Conservation (phyloP, 2,113 vertebrate genomes). For the Chelonoidis abingdonii region DNA sequence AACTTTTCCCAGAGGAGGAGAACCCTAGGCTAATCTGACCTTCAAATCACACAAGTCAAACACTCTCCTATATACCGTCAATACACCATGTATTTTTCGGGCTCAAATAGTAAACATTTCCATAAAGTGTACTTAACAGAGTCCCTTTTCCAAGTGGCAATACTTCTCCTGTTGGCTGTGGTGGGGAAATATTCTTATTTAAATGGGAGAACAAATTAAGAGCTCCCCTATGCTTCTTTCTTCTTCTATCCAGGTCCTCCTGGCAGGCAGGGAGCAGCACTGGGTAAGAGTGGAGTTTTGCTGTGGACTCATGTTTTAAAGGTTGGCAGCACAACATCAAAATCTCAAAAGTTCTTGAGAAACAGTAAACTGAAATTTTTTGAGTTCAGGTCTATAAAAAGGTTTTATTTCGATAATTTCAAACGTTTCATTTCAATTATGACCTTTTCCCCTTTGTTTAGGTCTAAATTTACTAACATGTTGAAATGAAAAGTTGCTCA, state of each 20-base stretch:
- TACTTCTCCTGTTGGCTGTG: neutral
- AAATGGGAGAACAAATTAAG: neutral
- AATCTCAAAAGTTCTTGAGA: neutral
- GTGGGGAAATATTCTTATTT: neutral
- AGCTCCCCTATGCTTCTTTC: neutral
- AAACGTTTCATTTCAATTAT: neutral
- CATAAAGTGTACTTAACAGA: neutral
- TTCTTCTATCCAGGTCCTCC: neutral
- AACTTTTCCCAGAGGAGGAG: neutral
- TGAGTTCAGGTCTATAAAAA: neutral
- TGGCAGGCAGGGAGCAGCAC: neutral
- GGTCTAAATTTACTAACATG: neutral
- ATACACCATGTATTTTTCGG: neutral
- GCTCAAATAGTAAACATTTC: neutral
- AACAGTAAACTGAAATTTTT: neutral
- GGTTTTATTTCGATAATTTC: neutral
- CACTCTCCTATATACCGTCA: neutral
- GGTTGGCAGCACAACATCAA: neutral
- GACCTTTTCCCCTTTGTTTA: neutral
- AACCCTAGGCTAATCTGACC: neutral
- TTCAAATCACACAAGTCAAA: neutral
- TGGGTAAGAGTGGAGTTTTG: neutral
- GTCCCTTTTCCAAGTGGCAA: neutral
- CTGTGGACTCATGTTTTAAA: neutral
- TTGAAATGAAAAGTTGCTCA: neutral